Conservation (phyloP, 1,140 invertebrate species). For the Wasmannia auropunctata region DNA sequence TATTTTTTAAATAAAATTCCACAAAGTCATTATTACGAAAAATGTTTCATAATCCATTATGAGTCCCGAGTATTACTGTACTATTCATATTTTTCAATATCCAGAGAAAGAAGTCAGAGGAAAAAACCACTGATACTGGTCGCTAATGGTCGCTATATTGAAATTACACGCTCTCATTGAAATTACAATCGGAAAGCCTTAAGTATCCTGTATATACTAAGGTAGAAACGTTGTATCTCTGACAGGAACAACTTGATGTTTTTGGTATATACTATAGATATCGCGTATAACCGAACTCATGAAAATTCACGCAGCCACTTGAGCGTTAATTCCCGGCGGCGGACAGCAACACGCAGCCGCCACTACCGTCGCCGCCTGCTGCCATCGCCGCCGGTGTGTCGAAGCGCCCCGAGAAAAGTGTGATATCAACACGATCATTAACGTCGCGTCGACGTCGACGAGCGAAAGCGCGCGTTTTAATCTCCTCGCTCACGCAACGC, state of each 20-base stretch:
- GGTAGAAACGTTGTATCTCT: background rate
- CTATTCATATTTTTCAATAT: background rate
- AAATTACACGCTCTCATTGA: too few species aligned
- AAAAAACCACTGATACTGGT: background rate
- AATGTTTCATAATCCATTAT: background rate
- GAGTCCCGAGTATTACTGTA: background rate
- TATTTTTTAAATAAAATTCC: background rate
- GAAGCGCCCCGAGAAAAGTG: constrained; percentile 41
- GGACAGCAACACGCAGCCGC: constrained; percentile 1
- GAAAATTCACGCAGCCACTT: constrained; percentile 57
- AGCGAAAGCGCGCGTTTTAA: constrained; percentile 46
- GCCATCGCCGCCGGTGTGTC: constrained; percentile 6
- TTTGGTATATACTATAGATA: background rate
- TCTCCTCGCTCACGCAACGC: constrained; percentile 33
- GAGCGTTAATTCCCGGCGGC: constrained; percentile 40
- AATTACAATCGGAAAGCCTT: background rate
- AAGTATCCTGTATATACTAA: background rate
- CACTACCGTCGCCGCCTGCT: background rate
- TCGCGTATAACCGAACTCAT: constrained; percentile 11
- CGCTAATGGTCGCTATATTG: background rate
- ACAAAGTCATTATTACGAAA: background rate
- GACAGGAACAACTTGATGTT: background rate
- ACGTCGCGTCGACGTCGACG: constrained; percentile 48
- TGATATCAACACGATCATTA: constrained; percentile 56
- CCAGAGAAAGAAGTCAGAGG: background rate